These are phyloP conservation scores for Drosophila busckii DNA, from an alignment of 1,140 invertebrate species.

Conservation along the genomic window DNA sequence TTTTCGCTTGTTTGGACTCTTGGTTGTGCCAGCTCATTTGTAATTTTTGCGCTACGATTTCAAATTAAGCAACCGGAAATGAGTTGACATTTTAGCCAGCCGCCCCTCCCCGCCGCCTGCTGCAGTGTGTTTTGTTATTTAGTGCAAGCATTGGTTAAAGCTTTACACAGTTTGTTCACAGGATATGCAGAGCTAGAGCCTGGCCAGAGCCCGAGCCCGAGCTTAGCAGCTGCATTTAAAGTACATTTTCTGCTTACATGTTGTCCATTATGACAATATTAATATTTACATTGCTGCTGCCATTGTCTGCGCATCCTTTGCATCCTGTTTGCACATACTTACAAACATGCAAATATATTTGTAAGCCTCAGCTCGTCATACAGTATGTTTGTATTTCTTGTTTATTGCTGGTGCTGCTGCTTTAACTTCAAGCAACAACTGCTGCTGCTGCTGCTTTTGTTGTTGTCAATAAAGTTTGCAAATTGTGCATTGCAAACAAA, in stretches of 20 bases:
- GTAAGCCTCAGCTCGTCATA: too few species aligned
- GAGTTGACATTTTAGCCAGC: constrained; percentile 60
- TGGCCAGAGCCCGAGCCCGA: too few species aligned
- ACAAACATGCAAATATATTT: not conserved
- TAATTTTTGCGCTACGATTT: constrained; percentile 74
- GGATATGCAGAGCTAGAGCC: too few species aligned
- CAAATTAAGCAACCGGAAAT: constrained; percentile 77
- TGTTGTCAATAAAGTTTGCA: too few species aligned
- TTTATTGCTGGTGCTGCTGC: too few species aligned
- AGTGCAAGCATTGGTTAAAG: constrained; percentile 23
- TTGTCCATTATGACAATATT: constrained; percentile 75
- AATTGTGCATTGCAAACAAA: too few species aligned
- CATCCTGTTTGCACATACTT: constrained; percentile 25
- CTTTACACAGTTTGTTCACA: too few species aligned
- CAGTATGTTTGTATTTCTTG: too few species aligned
- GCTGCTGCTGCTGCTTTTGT: constrained; percentile 32
- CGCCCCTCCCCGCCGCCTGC: not conserved
- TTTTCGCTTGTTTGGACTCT: constrained; percentile 72
- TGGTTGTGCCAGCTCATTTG: constrained; percentile 71
- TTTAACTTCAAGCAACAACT: too few species aligned
- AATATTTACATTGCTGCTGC: constrained; percentile 71
- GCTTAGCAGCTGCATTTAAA: constrained; percentile 49
- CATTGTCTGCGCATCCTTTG: constrained; percentile 53
- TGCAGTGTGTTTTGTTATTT: constrained; percentile 14
- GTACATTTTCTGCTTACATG: constrained; percentile 36